Base-by-base conservation (phyloP, 2,113 vertebrate species). In the Myrmecobius fasciatus region DNA sequence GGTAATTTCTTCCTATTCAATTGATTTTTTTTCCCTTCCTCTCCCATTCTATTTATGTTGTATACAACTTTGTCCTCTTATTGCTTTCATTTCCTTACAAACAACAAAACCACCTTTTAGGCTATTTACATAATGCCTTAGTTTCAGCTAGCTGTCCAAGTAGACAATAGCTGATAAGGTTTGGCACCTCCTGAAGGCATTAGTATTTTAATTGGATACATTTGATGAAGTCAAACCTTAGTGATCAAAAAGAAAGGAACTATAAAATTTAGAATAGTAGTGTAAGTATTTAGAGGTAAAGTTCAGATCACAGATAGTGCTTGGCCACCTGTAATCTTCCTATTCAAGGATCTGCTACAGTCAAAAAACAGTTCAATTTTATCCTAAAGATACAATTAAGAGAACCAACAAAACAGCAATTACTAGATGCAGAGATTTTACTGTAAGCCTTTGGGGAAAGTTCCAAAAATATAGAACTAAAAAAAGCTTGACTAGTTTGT, bases 401-500 rank as follows among this genome's bases (percentile, higher is more conserved):
- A 20, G 28, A 92, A 51, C 52, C 20, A 9, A 60, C 92, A 92
- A 90, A 48, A 52, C 4, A 28, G 90, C 90, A 91, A 46, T 91
- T 53, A 25, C 8, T 60, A 3, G 0, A 92, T 92, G 88, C 52
- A 89, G 90, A 89, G 28, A 89, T 95, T 93, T 67, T 52, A 54
- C 52, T 25, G 12, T 43, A 22, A 54, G 89, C 90, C 54, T 95
- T 31, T 43, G 31, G 89, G 67, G 93, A 92, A 75, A 52, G 67
- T 31, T 3, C 7, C 1, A 43, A 52, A 97, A 90, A 52, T 53
- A 49, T 22, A 60, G 28, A 92, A 96, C 56, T 60, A 89, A 92
- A 83, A 67, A 91, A 51, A 17, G 43, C 89, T 52, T 46, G 25
- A 47, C 90, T 92, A 54, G 94, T 94, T 94, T 89, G 49, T 25